These are phyloP conservation scores for Crocallis elinguaria DNA, from an alignment of 2,888 invertebrate species.

Conservation along the genomic window DNA sequence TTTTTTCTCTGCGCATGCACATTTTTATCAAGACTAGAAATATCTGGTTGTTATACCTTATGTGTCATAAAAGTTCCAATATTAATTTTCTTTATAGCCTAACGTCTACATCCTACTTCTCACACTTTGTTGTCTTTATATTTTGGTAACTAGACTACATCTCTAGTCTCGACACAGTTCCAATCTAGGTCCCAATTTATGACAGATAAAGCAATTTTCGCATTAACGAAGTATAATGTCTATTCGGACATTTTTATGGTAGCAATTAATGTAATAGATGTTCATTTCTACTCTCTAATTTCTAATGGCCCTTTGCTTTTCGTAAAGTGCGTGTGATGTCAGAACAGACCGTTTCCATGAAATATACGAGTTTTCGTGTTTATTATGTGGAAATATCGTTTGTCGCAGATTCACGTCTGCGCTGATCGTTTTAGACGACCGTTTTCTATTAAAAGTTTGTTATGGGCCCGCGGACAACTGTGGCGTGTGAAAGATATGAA, in stretches of 20 bases:
- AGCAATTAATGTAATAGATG: conserved; percentile 16
- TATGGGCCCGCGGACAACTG: conserved; percentile 8
- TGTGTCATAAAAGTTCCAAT: too few species aligned
- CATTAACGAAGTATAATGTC: conserved; percentile 17
- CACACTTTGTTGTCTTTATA: background rate
- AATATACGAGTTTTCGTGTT: conserved; percentile 4
- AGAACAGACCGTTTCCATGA: background rate
- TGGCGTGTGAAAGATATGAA: conserved; percentile 11
- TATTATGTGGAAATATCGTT: conserved; percentile 11
- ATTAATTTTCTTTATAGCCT: too few species aligned
- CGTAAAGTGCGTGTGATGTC: conserved; percentile 4
- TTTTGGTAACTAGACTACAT: background rate
- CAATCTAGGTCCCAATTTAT: conserved; percentile 6
- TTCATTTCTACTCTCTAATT: conserved; percentile 3
- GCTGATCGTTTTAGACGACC: conserved; percentile 23
- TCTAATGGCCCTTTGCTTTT: conserved; percentile 14
- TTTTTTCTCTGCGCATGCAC: too few species aligned
- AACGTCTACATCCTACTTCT: too few species aligned
- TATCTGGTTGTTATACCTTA: too few species aligned
- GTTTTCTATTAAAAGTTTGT: conserved; percentile 24
- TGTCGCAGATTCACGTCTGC: conserved; percentile 8
- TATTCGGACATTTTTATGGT: conserved; percentile 18
- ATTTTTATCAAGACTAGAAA: too few species aligned
- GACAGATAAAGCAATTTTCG: conserved; percentile 16
- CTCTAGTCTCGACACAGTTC: conserved; percentile 5